Evolutionary conservation across 2,888 invertebrate species (phyloP), one percentile per base, ranked within the genome.

Genomic region (Tenthredo mesomela): DNA sequence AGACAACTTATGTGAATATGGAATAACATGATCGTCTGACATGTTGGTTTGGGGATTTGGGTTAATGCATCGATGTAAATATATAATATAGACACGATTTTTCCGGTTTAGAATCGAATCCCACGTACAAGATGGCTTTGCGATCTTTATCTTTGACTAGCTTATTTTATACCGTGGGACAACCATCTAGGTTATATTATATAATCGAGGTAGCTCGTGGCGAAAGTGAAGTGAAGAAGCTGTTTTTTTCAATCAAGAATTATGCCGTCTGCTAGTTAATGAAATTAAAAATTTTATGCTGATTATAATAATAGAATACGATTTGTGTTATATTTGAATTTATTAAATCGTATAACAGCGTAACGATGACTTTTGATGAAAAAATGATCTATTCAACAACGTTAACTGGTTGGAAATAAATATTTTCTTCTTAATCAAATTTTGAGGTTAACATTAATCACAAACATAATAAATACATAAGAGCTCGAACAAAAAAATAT

Each of bases 1-100:
- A 37, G 21, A 80, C 21, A 80, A 80, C 12, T 80, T 21, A 37
- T 37, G 37, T 37, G 37, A 37, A 7, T 7, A 21, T 40, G 50
- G 43, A 80, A 61, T 15, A 80, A 37, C 80, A 80, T 80, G 6
- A 40, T 80, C 58, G 12, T 61, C 80, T 80, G 80, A 80, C 80
- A 80, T 80, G 50, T 80, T 80, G 61, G 80, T 80, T 80, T 77
- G 58, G 80, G 80, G 61, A 61, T 80, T 80, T 77, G 58, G 80
- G 80, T 61, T 80, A 58, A 80, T 25, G 40, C 80, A 40, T 80
- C 33, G 80, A 58, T 80, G 25, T 37, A 70, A 21, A 2, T 2
- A 54, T 15, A 61, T 15, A 40, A 80, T 37, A 12, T 40, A 80
- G 80, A 80, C 40, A 9, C 18, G 58, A 37, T 40, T 37, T 47